Base-by-base conservation (phyloP, 2,888 invertebrate genomes). In the Dynastes tityus region DNA sequence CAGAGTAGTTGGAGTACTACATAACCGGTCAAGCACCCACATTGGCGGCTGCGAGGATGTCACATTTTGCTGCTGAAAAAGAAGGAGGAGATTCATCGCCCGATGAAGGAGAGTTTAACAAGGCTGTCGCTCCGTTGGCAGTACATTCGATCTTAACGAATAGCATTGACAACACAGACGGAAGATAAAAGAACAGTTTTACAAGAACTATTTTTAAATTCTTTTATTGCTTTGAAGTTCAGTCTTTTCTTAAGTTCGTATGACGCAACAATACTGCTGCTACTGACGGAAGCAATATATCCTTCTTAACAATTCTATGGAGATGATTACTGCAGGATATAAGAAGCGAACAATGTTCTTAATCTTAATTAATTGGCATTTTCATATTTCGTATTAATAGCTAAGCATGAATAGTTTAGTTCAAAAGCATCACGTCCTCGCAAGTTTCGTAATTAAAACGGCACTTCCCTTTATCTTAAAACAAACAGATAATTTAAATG, bases 11-110 rank as follows among this genome's bases (percentile, higher is more conserved):
- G 51, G 29, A 49, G 45, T 67, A 45, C 67, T 45, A 40, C 67
- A 45, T 45, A 67, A 68, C 40, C 76, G 76, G 76, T 68, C 76
- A 76, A 65, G 55, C 53, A 76, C 67, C 67, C 68, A 27, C 68
- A 67, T 67, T 53, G 13, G 53, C 76, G 65, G 45, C 76, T 64
- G 67, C 76, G 68, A 76, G 76, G 76, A 76, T 55, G 55, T 40
- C 74, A 45, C 45, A 37, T 68, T 68, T 9, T 49, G 49, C 27
- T 6, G 40, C 6, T 27, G 27, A 11, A 68, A 51, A 27, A 68
- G 51, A 40, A 37, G 40, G 64, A 67, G 16, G 65, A 37, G 65
- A 29, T 29, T 13, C 63, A 29, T 8, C 27, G 22, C 63, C 22
- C 13, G 63, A 13, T 63, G 29, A 11, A 8, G 63, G 22, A 29